Percentiles rank a stretch among this genome's conserved stretches.
Evolutionary conservation across 1,140 invertebrate genomes (phyloP).

Genomic region (Globodera rostochiensis): DNA sequence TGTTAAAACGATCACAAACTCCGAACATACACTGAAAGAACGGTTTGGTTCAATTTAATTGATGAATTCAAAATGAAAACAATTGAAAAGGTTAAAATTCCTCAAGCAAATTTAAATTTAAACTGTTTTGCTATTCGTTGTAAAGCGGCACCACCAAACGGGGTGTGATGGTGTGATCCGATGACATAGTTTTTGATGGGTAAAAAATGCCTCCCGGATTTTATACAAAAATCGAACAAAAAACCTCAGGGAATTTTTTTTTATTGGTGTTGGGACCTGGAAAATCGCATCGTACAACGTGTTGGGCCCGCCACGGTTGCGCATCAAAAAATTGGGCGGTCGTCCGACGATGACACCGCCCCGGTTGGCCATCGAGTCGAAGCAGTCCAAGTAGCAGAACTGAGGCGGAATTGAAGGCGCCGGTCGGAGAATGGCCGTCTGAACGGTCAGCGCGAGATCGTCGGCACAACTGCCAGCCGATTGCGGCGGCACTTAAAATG

Average conservation of each 20-base stretch:
- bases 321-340: constrained; percentile 31
- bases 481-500: too few species aligned
- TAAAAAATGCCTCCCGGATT: too few species aligned
- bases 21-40: constrained; percentile 34
- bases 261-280: background rate
- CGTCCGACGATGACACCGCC: constrained; percentile 8
- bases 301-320: constrained; percentile 26
- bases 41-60: too few species aligned
- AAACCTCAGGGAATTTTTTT: too few species aligned
- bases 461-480: background rate
- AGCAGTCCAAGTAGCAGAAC: constrained; percentile 32
- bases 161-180: too few species aligned
- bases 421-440: constrained; percentile 19
- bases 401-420: constrained; percentile 27
- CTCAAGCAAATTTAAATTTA: background rate
- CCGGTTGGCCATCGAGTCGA: constrained; percentile 10
- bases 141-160: too few species aligned
- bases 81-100: too few species aligned
- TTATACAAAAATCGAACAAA: too few species aligned
- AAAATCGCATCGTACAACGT: constrained; percentile 34
- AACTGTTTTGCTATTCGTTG: too few species aligned
- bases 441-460: constrained; percentile 25
- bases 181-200: too few species aligned
- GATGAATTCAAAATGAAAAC: too few species aligned
- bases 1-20: constrained; percentile 34